Base-by-base conservation (phyloP, 1,140 invertebrate species). In the Cydia fagiglandana region DNA sequence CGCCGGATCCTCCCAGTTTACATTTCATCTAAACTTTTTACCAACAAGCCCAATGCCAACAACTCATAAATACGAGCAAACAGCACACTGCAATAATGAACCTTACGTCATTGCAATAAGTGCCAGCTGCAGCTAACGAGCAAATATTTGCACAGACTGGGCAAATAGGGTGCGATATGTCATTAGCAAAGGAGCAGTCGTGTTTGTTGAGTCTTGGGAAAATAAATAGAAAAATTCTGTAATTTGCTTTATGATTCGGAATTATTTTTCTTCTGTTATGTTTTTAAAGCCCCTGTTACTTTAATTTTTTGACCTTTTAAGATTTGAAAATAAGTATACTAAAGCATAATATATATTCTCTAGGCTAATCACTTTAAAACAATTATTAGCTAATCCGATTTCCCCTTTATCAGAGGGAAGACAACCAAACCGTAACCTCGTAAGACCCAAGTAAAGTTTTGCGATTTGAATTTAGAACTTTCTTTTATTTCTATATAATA, bases 91-190 rank as follows among this genome's bases (percentile, higher is more conserved):
- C 28, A 64, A 77, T 76, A 78, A 61, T 76, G 66, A 66, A 78
- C 78, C n/a, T 17, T 78, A 68, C 64, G 47, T 24, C 74, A 28
- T 73, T 64, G 68, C 34, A 64, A 61, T 74, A 78, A 20, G 47
- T 20, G 34, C 2, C 15, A 56, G 7, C 53, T 61, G 56, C 20
- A 61, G 53, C 56, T 24, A 61, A 24, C 56, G n/a, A 56, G 53
- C 56, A 24, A 61, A 61, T 61, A 61, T 61, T 61, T 20, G 20
- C 7, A 61, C 56, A 61, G 56, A 24, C 56, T 56, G 7, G n/a
- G 53, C n/a, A 20, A 56, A 56, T 20, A 61, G 78, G 79, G 79
- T 50, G 73, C 78, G 82, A 81, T 53, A n/a, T 75, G 77, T 78
- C 24, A 45, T 41, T 66, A 75, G 80, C 76, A 79, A 70, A 73